phyloP scores from a whole-genome alignment of 2,113 vertebrate species.

The Zosterops borbonicus region DNA sequence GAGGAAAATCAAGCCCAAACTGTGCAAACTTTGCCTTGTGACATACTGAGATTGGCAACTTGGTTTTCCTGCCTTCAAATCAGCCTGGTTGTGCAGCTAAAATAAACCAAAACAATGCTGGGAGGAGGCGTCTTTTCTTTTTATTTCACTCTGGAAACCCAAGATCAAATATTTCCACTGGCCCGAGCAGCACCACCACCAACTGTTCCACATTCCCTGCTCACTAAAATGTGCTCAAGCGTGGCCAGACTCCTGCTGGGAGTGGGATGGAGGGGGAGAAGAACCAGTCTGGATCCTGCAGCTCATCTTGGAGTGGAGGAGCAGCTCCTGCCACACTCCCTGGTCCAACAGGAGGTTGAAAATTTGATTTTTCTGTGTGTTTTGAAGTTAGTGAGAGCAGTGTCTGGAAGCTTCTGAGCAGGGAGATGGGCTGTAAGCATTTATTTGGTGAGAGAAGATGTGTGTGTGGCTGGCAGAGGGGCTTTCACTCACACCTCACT shows the following conservation, averaged over 20 bases:
- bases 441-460: background rate
- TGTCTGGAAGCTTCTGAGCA: background rate
- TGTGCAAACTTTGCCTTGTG: background rate
- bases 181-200: background rate
- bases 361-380: background rate
- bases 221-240: conserved; percentile 22
- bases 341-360: background rate
- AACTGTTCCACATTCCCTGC: conserved; percentile 38
- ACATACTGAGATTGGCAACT: background rate
- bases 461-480: background rate
- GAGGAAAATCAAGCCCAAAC: background rate
- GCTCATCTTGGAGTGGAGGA: background rate
- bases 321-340: background rate
- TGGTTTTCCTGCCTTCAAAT: background rate
- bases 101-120: conserved; percentile 7
- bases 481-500: background rate
- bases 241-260: background rate
- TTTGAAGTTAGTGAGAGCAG: background rate
- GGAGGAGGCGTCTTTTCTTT: background rate
- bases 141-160: conserved; percentile 10
- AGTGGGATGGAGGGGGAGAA: conserved; percentile 6
- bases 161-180: conserved; percentile 19
- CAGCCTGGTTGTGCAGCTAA: background rate
- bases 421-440: background rate
- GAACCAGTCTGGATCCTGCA: background rate